phyloP scores from a whole-genome alignment of 1,140 invertebrate species.

The Luehdorfia chinensis region DNA sequence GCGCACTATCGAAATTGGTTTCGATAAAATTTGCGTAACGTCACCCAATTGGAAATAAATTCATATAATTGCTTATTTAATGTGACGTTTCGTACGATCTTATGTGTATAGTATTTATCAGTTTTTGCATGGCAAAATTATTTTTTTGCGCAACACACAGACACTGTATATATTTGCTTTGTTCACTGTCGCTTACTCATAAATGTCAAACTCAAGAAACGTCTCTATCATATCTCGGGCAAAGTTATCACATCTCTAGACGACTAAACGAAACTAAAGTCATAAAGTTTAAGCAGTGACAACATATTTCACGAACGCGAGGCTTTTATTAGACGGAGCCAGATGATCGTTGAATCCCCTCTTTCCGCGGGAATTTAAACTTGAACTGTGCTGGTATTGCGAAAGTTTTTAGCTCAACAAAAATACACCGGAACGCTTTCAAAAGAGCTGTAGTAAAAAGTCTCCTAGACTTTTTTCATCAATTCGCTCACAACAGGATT shows the following conservation, averaged over 20 bases:
- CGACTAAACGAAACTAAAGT: slow-evolving; percentile 57
- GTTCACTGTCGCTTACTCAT: no score
- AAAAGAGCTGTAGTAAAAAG: slow-evolving; percentile 57
- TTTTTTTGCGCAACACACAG: no score
- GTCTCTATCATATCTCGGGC: slow-evolving; percentile 24
- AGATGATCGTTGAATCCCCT: slow-evolving; percentile 63
- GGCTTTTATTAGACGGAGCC: slow-evolving; percentile 64
- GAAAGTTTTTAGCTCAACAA: slow-evolving; percentile 73
- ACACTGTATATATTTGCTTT: no score
- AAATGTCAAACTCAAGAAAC: no score
- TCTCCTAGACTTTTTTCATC: slow-evolving; percentile 49
- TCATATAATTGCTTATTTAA: slow-evolving; percentile 57
- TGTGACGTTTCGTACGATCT: slow-evolving; percentile 38
- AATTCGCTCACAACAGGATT: slow-evolving; percentile 55
- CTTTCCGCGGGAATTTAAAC: slow-evolving; percentile 62
- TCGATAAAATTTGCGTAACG: slow-evolving; percentile 65
- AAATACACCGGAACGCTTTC: slow-evolving; percentile 75
- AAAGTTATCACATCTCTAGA: slow-evolving; percentile 52
- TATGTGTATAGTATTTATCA: slow-evolving; percentile 2
- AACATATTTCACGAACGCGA: slow-evolving; percentile 67
- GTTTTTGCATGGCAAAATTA: neutral
- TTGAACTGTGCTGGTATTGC: slow-evolving; percentile 63
- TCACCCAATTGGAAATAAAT: slow-evolving; percentile 56
- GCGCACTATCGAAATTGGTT: slow-evolving; percentile 68
- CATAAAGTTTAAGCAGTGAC: slow-evolving; percentile 73